phyloP scores from a whole-genome alignment of 2,113 vertebrate species.

The Salminus brasiliensis region DNA sequence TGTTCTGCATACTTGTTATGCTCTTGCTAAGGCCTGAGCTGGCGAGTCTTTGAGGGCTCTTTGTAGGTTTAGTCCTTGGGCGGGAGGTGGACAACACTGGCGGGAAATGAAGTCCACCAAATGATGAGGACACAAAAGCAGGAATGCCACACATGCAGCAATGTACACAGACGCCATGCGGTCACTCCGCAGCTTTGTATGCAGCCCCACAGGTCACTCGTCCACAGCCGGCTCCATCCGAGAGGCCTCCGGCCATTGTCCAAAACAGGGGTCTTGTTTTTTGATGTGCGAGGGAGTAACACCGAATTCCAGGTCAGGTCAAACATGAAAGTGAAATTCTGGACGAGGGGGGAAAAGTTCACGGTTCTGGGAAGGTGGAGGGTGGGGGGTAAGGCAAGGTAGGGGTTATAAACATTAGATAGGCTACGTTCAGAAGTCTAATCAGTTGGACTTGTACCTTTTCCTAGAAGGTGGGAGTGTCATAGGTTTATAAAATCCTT shows the following conservation, averaged over 20 bases:
- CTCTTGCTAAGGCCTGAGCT: constrained; percentile 5
- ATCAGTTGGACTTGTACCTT: neutral
- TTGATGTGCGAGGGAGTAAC: constrained; percentile 30
- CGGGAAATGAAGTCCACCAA: constrained; percentile 55
- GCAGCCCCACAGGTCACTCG: constrained; percentile 38
- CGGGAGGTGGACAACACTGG: constrained; percentile 36
- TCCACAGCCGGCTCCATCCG: neutral
- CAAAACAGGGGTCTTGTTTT: constrained; percentile 23
- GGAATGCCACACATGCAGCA: constrained; percentile 66
- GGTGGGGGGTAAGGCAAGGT: no score
- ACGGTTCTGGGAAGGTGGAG: neutral
- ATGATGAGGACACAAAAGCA: constrained; percentile 65
- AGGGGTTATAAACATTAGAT: neutral
- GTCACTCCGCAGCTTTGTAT: constrained; percentile 44
- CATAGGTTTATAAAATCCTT: neutral
- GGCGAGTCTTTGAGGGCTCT: constrained; percentile 40
- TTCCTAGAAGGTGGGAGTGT: neutral
- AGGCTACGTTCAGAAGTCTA: neutral
- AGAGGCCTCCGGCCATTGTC: constrained; percentile 25
- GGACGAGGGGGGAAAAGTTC: neutral
- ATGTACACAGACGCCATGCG: constrained; percentile 66
- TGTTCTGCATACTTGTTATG: neutral
- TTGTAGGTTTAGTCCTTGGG: constrained; percentile 33
- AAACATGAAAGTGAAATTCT: constrained; percentile 33
- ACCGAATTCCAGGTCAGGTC: constrained; percentile 41